phyloP scores from a whole-genome alignment of 1,140 invertebrate genomes.

The Eurosta solidaginis region DNA sequence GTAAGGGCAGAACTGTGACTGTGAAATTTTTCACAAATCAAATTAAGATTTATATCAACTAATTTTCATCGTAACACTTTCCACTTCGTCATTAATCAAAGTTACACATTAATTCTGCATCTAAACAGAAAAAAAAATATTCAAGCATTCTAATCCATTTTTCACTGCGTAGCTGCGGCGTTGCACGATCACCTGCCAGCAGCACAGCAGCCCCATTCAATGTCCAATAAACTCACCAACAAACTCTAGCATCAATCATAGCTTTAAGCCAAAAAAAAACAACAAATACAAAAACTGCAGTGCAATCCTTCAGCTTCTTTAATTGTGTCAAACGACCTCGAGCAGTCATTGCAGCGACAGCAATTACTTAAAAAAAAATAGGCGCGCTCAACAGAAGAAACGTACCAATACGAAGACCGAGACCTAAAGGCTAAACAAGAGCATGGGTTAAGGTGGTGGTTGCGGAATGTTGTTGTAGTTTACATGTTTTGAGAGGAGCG shows the following conservation, averaged over 20 bases:
- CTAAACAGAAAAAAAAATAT: neutral
- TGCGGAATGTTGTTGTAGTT: neutral
- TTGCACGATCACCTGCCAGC: neutral
- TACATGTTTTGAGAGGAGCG: too few species aligned
- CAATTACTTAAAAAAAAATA: constrained; percentile 20
- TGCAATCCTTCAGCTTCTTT: neutral
- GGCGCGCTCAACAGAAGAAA: neutral
- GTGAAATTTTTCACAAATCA: too few species aligned
- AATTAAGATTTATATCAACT: neutral
- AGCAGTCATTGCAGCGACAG: neutral
- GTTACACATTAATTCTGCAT: neutral
- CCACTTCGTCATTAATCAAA: neutral
- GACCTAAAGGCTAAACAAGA: neutral
- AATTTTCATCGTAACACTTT: neutral
- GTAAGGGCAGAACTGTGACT: too few species aligned
- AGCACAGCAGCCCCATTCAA: neutral
- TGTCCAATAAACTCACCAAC: neutral
- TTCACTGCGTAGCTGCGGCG: neutral
- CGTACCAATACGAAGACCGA: neutral
- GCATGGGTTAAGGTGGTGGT: neutral
- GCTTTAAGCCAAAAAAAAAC: neutral
- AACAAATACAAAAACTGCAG: too few species aligned
- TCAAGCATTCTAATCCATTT: neutral
- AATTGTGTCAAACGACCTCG: constrained; percentile 27
- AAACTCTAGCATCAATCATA: neutral